phyloP scores from a whole-genome alignment of 2,888 invertebrate species.

The Fragum sueziense region DNA sequence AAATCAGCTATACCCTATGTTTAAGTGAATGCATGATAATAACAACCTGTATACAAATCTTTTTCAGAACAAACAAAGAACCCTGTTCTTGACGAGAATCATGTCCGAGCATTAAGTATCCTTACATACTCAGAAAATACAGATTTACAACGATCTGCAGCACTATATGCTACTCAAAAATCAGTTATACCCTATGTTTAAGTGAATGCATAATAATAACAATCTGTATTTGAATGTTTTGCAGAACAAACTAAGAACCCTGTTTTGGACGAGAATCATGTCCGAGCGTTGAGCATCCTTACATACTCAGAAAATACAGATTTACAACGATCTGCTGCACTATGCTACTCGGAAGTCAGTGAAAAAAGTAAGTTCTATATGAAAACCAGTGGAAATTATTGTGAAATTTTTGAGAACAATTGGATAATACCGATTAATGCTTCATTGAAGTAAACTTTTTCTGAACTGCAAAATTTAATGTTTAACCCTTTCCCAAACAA shows the following conservation, averaged over 20 bases:
- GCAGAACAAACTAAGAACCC: slow-evolving; percentile 61
- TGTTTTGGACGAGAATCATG: slow-evolving; percentile 71
- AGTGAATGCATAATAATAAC: too few species aligned
- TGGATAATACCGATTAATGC: too few species aligned
- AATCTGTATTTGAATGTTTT: slow-evolving; percentile 22
- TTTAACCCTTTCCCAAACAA: too few species aligned
- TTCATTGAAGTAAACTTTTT: too few species aligned
- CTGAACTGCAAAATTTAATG: too few species aligned
- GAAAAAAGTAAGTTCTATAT: slow-evolving; percentile 76
- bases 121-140: slow-evolving; percentile 76
- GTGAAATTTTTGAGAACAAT: too few species aligned
- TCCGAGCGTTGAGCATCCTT: slow-evolving; percentile 73
- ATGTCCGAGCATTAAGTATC: slow-evolving; percentile 70
- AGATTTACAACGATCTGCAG: slow-evolving; percentile 76
- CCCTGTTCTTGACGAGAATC: background rate
- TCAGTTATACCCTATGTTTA: too few species aligned
- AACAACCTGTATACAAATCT: too few species aligned
- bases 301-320: slow-evolving; percentile 77
- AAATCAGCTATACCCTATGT: too few species aligned
- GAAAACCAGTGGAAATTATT: too few species aligned
- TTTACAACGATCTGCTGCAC: slow-evolving; percentile 75
- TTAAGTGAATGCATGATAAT: too few species aligned
- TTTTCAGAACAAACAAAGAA: background rate
- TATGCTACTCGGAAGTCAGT: slow-evolving; percentile 76
- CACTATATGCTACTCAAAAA: too few species aligned